Percentiles rank a stretch among this genome's conserved stretches.
These are phyloP conservation scores for Cyclargus thomasi DNA, from an alignment of 1,140 invertebrate genomes.

Conservation along the genomic window DNA sequence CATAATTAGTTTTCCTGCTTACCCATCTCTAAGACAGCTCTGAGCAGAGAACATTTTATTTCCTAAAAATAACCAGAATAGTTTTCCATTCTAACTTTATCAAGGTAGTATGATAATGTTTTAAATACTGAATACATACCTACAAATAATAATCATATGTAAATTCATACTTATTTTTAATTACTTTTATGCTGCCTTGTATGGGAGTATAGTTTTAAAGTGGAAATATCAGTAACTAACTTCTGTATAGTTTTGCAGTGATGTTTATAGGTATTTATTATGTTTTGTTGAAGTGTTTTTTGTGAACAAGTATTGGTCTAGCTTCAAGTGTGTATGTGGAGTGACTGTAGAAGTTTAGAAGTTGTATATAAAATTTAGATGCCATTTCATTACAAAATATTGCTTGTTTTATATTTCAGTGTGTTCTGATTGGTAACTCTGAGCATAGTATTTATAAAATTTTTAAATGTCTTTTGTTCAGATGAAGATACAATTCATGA, in stretches of 20 bases:
- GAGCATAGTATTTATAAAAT: too few relatives aligned
- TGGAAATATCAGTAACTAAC: neutral
- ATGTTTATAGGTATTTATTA: neutral
- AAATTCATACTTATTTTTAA: neutral
- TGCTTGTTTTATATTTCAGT: neutral
- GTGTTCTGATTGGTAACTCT: too few relatives aligned
- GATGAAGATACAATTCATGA: too few relatives aligned
- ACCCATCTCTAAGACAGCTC: too few relatives aligned
- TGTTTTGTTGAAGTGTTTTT: neutral
- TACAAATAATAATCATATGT: neutral
- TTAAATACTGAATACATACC: neutral
- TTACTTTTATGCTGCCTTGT: neutral
- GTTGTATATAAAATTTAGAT: too few relatives aligned
- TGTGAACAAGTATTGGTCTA: neutral
- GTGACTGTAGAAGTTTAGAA: neutral
- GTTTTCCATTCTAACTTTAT: neutral
- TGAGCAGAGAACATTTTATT: neutral
- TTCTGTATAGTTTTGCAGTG: neutral
- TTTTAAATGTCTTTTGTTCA: too few relatives aligned
- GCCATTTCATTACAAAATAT: neutral
- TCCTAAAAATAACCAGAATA: neutral
- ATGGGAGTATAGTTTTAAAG: neutral
- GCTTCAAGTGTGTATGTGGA: neutral
- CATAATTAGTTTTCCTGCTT: neutral
- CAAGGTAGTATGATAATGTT: neutral